Evolutionary conservation across 2,888 invertebrate genomes (phyloP).

Genomic region (Synergus gifuensis): DNA sequence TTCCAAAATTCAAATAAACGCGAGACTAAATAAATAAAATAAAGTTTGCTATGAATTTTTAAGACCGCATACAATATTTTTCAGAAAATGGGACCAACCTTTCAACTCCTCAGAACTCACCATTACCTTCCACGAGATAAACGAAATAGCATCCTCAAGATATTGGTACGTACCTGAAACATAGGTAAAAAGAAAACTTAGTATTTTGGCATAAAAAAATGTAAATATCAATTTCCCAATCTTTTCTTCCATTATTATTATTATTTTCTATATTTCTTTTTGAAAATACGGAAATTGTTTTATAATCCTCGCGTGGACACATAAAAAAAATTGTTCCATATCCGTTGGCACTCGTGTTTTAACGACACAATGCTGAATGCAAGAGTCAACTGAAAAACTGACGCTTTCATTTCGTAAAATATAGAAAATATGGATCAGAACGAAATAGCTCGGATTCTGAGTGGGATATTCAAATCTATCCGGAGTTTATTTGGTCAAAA

Average conservation of each 20-base stretch:
- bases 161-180: constrained; percentile 7
- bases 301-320: neutral
- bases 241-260: neutral
- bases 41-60: too few species aligned
- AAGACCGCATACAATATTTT: neutral
- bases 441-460: too few species aligned
- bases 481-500: too few species aligned
- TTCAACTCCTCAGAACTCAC: constrained; percentile 5
- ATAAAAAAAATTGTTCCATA: too few species aligned
- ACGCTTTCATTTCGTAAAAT: too few species aligned
- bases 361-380: too few species aligned
- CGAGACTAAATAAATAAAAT: too few species aligned
- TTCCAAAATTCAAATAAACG: too few species aligned
- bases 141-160: neutral
- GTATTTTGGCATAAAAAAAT: neutral
- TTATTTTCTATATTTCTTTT: neutral
- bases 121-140: constrained; percentile 5
- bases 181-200: neutral
- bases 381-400: too few species aligned
- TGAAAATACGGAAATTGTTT: neutral
- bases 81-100: neutral
- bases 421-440: too few species aligned
- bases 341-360: too few species aligned
- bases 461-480: too few species aligned
- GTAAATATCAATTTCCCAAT: neutral